phyloP scores from a whole-genome alignment of 2,888 invertebrate species.

The Sabatieria punctata region DNA sequence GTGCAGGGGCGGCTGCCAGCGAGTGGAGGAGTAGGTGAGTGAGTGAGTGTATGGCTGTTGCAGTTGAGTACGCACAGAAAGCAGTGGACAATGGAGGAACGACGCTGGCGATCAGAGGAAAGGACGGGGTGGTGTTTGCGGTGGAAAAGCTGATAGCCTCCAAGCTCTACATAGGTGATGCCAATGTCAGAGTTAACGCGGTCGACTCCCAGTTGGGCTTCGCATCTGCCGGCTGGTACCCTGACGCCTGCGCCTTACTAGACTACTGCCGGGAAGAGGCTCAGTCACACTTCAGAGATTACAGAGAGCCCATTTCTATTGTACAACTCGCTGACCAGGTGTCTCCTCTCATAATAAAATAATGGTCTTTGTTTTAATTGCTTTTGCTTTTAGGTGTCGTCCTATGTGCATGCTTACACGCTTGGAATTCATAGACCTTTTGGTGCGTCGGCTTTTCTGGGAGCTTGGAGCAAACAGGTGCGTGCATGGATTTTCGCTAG shows the following conservation, averaged over 20 bases:
- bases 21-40: no score
- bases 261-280: constrained; percentile 67
- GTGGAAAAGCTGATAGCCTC: constrained; percentile 91
- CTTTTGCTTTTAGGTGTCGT: no score
- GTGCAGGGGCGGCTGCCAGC: no score
- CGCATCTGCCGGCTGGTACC: constrained; percentile 26
- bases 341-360: not conserved
- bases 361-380: not conserved
- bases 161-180: constrained; percentile 49
- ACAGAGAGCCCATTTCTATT: constrained; percentile 67
- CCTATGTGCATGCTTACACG: constrained; percentile 96
- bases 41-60: no score
- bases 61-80: constrained; percentile 88
- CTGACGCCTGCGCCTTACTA: constrained; percentile 22
- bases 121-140: constrained; percentile 88
- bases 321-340: constrained; percentile 38
- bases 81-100: constrained; percentile 93
- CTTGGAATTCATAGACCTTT: constrained; percentile 95
- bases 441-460: constrained; percentile 76
- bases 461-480: constrained; percentile 26
- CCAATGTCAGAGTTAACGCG: constrained; percentile 38
- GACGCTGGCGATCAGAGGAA: constrained; percentile 78
- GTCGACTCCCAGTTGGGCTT: constrained; percentile 86
- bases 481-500: not conserved
- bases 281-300: constrained; percentile 71